A percentile compares a stretch with the other conserved stretches of the same genome.
Conservation (phyloP, 2,113 vertebrate species). For the Puffinus mauretanicus region DNA sequence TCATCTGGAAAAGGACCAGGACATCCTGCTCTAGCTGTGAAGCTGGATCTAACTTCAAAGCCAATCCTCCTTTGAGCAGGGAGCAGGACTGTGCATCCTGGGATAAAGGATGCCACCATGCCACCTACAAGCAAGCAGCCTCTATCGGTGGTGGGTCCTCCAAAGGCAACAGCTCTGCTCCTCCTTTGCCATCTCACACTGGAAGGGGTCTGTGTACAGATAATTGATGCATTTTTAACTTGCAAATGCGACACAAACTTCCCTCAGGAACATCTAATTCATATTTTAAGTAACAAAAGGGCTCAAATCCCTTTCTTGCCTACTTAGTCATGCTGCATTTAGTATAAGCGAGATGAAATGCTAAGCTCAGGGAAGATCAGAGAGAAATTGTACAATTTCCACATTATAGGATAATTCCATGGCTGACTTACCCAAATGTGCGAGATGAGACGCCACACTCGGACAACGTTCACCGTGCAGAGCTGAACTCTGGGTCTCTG, state of each 20-base stretch:
- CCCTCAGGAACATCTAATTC: constrained; percentile 68
- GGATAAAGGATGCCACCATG: not conserved
- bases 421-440: constrained; percentile 51
- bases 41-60: not conserved
- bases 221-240: constrained; percentile 53
- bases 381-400: constrained; percentile 66
- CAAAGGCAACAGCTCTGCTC: not conserved
- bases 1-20: not conserved
- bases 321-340: constrained; percentile 72
- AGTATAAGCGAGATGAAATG: constrained; percentile 64
- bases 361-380: constrained; percentile 69
- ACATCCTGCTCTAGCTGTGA: not conserved
- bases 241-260: constrained; percentile 58
- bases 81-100: not conserved
- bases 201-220: not conserved
- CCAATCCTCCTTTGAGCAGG: not conserved
- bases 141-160: not conserved
- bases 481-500: not conserved
- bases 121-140: not conserved
- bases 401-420: constrained; percentile 68
- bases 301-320: constrained; percentile 66
- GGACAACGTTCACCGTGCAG: not conserved
- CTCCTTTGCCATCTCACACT: not conserved
- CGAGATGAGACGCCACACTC: not conserved
- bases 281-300: constrained; percentile 69